These are phyloP conservation scores for Ctenicera cuprea DNA, from an alignment of 2,888 invertebrate genomes.

Conservation along the genomic window DNA sequence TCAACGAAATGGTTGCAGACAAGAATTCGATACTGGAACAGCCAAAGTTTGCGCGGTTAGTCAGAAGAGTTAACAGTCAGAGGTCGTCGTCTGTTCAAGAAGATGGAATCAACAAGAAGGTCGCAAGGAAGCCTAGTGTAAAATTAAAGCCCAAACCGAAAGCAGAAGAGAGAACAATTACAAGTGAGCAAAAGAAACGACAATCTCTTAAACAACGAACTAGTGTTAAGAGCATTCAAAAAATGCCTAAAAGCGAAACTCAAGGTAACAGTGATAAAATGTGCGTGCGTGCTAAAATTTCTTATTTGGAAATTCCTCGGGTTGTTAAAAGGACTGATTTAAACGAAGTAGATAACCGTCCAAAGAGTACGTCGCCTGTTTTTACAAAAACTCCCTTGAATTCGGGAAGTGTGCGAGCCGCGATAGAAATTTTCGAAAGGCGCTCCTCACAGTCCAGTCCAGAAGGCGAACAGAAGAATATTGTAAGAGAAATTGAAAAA, in stretches of 20 bases:
- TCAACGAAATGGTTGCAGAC: constrained; percentile 78
- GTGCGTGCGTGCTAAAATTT: constrained; percentile 57
- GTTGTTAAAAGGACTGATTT: constrained; percentile 33
- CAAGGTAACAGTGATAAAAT: constrained; percentile 54
- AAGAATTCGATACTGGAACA: constrained; percentile 73
- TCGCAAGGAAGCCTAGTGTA: constrained; percentile 72
- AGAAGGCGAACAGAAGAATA: constrained; percentile 37
- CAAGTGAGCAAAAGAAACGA: constrained; percentile 56
- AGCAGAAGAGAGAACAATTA: constrained; percentile 55
- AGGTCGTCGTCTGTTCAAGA: constrained; percentile 55
- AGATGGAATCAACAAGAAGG: constrained; percentile 70
- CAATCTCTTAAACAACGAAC: constrained; percentile 52
- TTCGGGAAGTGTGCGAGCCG: constrained; percentile 63
- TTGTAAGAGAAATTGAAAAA: constrained; percentile 65
- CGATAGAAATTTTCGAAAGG: constrained; percentile 70
- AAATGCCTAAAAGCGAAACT: constrained; percentile 31
- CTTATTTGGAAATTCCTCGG: constrained; percentile 48
- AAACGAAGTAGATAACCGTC: background rate
- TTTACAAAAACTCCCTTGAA: background rate
- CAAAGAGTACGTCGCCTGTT: background rate
- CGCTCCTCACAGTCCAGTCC: constrained; percentile 58
- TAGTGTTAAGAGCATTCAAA: constrained; percentile 52
- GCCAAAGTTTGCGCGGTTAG: constrained; percentile 74
- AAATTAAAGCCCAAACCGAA: constrained; percentile 71
- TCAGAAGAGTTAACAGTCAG: constrained; percentile 71